Percentiles rank a stretch among this genome's conserved stretches.
Evolutionary conservation across 2,113 vertebrate species (phyloP).

Genomic region (Regulus satrapa): DNA sequence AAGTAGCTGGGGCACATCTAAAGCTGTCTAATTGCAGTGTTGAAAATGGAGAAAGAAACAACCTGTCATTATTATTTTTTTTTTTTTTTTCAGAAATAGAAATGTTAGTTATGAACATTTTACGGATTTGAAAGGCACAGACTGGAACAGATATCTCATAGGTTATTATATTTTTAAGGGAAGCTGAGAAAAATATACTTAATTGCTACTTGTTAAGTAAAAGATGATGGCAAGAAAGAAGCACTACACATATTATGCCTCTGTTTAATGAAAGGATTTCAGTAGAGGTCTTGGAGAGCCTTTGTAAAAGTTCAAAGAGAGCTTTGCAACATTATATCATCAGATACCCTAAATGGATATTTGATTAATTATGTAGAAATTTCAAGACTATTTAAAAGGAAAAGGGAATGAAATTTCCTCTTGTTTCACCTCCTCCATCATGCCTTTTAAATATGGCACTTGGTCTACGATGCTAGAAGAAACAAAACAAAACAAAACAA

Average conservation of each 20-base stretch:
- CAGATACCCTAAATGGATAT: background rate
- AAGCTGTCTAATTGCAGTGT: background rate
- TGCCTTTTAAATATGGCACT: background rate
- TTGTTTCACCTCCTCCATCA: background rate
- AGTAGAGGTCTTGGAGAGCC: background rate
- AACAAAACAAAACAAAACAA: background rate
- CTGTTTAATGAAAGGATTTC: background rate
- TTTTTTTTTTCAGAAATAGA: background rate
- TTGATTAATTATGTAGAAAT: background rate
- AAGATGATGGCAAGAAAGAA: background rate
- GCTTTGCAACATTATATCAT: background rate
- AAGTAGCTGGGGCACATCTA: background rate
- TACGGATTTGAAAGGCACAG: background rate
- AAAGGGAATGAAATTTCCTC: background rate
- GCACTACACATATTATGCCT: background rate
- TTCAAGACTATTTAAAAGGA: background rate
- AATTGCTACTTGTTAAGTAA: background rate
- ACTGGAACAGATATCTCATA: background rate
- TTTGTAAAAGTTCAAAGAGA: background rate
- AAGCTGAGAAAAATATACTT: background rate
- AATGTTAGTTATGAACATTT: background rate
- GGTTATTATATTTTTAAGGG: background rate
- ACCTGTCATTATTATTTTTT: background rate
- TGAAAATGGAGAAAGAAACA: background rate
- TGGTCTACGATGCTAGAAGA: background rate